Percentiles rank a stretch among this genome's conserved stretches.
phyloP scores from a whole-genome alignment of 2,113 vertebrate genomes.

The Carettochelys insculpta region DNA sequence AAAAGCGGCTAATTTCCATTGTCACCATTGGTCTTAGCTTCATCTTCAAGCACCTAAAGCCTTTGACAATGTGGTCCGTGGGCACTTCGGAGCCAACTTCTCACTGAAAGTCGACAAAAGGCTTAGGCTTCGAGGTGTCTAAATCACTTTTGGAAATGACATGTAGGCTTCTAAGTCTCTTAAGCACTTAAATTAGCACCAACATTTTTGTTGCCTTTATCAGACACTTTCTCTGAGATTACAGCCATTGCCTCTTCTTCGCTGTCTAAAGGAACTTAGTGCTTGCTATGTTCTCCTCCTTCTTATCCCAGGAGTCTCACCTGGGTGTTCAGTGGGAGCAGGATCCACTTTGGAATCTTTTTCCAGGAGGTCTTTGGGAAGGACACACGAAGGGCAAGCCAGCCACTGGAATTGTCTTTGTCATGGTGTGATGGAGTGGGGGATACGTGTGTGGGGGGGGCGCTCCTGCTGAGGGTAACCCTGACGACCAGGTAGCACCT shows the following conservation, averaged over 20 bases:
- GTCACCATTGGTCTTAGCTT: too few relatives aligned
- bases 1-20: background rate
- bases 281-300: background rate
- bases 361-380: background rate
- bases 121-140: background rate
- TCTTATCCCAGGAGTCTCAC: background rate
- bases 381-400: background rate
- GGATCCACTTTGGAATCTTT: background rate
- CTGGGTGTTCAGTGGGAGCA: accelerated
- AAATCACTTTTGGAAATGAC: background rate
- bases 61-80: constrained; percentile 10
- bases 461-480: too few relatives aligned
- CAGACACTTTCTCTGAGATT: background rate
- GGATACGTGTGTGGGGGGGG: too few relatives aligned
- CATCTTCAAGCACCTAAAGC: too few relatives aligned
- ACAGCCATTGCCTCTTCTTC: accelerated
- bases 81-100: background rate
- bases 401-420: constrained; percentile 1
- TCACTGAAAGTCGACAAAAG: background rate
- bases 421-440: too few relatives aligned
- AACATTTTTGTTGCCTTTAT: background rate
- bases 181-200: background rate
- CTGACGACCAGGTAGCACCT: too few relatives aligned
- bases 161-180: background rate
- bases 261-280: accelerated